These are phyloP conservation scores for Heliconius congener DNA, from an alignment of 1,140 invertebrate genomes.

Conservation along the genomic window DNA sequence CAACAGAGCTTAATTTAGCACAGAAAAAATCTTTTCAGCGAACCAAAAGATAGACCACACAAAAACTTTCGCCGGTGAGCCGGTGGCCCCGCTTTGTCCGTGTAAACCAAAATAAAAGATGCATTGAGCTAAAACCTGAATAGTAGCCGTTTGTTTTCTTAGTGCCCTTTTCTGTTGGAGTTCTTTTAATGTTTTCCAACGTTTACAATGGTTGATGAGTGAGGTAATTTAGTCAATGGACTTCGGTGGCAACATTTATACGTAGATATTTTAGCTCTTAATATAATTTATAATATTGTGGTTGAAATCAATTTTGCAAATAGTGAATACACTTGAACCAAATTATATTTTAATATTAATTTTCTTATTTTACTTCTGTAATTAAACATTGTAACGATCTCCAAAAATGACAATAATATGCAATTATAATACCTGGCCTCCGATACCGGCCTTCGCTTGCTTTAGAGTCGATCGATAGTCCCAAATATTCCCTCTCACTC, in stretches of 20 bases:
- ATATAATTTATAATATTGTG: not conserved
- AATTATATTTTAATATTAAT: too few relatives aligned
- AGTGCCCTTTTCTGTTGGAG: constrained; percentile 39
- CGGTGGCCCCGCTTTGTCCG: constrained; percentile 29
- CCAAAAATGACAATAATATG: constrained; percentile 23
- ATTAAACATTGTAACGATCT: not conserved
- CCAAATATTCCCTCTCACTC: constrained; percentile 44
- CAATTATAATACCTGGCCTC: constrained; percentile 37
- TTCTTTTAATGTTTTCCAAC: constrained; percentile 21
- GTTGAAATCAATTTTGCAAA: too few relatives aligned
- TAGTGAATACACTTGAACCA: too few relatives aligned
- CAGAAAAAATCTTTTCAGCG: constrained; percentile 25
- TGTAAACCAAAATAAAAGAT: constrained; percentile 45
- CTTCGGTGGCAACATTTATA: not conserved
- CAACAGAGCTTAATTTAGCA: constrained; percentile 30
- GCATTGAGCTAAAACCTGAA: constrained; percentile 42
- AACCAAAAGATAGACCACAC: constrained; percentile 34
- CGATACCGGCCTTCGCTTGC: constrained; percentile 22
- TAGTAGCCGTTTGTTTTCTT: constrained; percentile 36
- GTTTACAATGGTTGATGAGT: constrained; percentile 9
- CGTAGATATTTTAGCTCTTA: not conserved
- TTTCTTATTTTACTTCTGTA: not conserved
- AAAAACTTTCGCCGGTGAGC: constrained; percentile 37
- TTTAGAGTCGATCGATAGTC: constrained; percentile 40
- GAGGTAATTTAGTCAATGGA: constrained; percentile 2